Base-by-base conservation (phyloP, 2,113 vertebrate genomes). In the Hippocampus guttulatus region DNA sequence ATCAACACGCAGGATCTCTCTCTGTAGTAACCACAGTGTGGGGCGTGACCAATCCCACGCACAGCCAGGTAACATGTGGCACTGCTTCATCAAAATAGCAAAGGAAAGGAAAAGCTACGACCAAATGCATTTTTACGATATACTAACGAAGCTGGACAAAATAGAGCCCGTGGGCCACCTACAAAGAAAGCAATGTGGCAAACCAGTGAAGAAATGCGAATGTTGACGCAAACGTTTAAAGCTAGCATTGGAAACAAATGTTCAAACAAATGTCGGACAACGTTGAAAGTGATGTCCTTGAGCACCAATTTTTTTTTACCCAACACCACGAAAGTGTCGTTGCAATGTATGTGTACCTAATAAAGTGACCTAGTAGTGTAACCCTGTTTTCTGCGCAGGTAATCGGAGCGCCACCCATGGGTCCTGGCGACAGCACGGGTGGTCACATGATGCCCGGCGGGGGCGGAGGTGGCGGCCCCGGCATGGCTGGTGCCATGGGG, bases 11-110 rank as follows among this genome's bases (percentile, higher is more conserved):
- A 27, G 95, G 95, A 78, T 96, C 95, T 55, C 94, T 96, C 79
- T 97, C 95, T 0, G 95, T 98, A 90, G 95, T 98, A 76, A 98
- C 96, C 66, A 97, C 95, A 0, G 95, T 97, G 78, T 98, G 95
- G 96, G 96, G 95, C 23, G 94, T 98, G 43, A 94, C 94, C 92
- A 96, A 94, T 81, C 91, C 95, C 25, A 94, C 95, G 0, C 94
- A 94, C 89, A 95, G 94, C 83, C 96, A 98, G 94, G 95, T 96
- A 92, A 64, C 73, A 78, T 67, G 55, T 71, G 77, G 71, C 16
- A 61, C 43, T 18, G 43, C 41, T 25, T 45, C 8, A 6, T 58
- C 57, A 30, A 38, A 27, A 27, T 7, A 15, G 57, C 12, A 27
- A 15, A 27, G 58, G 27, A 33, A 60, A 27, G 16, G 23, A 60